phyloP scores from a whole-genome alignment of 2,797 vertebrate genomes.

The Brotula barbata region DNA sequence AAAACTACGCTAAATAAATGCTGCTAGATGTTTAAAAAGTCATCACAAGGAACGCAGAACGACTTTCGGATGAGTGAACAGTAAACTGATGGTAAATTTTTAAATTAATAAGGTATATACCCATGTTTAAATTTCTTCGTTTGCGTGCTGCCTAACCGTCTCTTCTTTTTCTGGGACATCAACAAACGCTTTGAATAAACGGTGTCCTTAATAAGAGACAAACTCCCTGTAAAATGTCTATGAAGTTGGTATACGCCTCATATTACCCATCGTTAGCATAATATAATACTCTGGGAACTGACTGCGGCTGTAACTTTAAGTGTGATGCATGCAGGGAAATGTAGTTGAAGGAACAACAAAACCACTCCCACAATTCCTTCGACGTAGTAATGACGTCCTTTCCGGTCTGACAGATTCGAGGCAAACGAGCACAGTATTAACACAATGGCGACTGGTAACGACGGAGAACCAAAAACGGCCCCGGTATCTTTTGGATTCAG shows the following conservation, averaged over 20 bases:
- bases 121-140: too few relatives aligned
- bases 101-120: too few relatives aligned
- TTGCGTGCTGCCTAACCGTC: background rate
- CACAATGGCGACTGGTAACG: too few relatives aligned
- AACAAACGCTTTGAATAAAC: background rate
- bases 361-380: conserved; percentile 63
- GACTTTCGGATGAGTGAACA: too few relatives aligned
- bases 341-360: conserved; percentile 11
- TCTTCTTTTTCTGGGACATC: background rate
- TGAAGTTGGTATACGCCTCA: background rate
- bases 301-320: conserved; percentile 27
- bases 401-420: too few relatives aligned
- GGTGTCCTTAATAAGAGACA: background rate
- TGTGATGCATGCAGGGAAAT: conserved; percentile 46
- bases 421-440: too few relatives aligned
- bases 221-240: background rate
- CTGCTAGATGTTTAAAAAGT: too few relatives aligned
- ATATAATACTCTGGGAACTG: background rate
- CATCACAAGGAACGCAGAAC: too few relatives aligned
- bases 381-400: conserved; percentile 75
- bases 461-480: conserved; percentile 61
- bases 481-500: conserved; percentile 81
- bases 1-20: too few relatives aligned
- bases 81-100: too few relatives aligned
- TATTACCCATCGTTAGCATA: background rate